Percentiles rank a stretch among this genome's conserved stretches.
These are phyloP conservation scores for Agrochola lychnidis DNA, from an alignment of 2,888 invertebrate species.

Conservation along the genomic window DNA sequence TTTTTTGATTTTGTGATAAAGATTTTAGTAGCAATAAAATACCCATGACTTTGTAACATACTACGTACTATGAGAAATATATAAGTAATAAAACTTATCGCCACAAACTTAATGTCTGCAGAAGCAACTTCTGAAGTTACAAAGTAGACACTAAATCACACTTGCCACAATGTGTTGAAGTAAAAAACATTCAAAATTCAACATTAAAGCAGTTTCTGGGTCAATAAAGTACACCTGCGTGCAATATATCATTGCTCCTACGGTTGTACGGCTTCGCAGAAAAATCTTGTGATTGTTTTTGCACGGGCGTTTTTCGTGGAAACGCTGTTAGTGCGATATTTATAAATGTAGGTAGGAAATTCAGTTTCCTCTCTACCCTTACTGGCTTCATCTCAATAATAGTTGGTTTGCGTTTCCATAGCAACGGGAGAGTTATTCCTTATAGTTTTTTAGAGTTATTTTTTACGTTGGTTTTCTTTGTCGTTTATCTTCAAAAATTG, in stretches of 20 bases:
- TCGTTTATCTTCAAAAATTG: neutral
- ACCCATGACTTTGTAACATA: too few species aligned
- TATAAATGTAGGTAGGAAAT: constrained; percentile 8
- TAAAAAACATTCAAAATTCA: constrained; percentile 54
- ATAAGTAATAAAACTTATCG: constrained; percentile 18
- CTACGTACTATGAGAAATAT: neutral
- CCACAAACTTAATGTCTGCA: constrained; percentile 19
- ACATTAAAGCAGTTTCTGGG: constrained; percentile 61
- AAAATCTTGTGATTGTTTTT: constrained; percentile 61
- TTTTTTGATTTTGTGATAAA: neutral
- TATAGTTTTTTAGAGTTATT: neutral
- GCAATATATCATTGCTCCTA: constrained; percentile 59
- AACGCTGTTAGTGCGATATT: constrained; percentile 37
- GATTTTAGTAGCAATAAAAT: neutral
- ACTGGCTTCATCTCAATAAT: constrained; percentile 16
- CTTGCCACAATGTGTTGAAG: constrained; percentile 43
- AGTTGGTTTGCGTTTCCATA: constrained; percentile 8
- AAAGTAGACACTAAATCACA: constrained; percentile 56
- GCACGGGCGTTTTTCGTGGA: constrained; percentile 16
- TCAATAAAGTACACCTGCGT: constrained; percentile 66
- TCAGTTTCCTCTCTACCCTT: constrained; percentile 10
- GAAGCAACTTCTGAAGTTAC: constrained; percentile 36
- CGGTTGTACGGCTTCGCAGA: constrained; percentile 23
- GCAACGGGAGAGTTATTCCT: neutral
- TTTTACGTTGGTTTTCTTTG: neutral